Evolutionary conservation across 2,113 vertebrate species (phyloP).

Genomic region (Seriola aureovittata): DNA sequence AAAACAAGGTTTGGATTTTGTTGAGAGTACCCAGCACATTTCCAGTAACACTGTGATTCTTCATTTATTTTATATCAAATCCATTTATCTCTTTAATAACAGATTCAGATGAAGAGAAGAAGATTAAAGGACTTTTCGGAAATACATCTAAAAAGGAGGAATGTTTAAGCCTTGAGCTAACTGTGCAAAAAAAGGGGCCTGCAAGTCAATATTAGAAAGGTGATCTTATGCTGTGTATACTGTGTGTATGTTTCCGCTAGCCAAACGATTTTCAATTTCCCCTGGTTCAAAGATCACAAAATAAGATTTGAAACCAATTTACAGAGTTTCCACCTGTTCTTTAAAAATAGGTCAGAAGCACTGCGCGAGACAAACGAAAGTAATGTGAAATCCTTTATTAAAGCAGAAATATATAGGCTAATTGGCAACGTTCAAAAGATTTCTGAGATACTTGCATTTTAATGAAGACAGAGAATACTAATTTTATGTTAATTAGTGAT

Average conservation of each 20-base stretch:
- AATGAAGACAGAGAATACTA: constrained; percentile 48
- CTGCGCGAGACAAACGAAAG: constrained; percentile 16
- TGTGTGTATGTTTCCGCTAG: constrained; percentile 30
- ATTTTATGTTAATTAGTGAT: constrained; percentile 51
- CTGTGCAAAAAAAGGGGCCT: neutral
- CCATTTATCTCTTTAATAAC: constrained; percentile 36
- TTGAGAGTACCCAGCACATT: neutral
- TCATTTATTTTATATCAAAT: constrained; percentile 24
- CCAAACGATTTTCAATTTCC: constrained; percentile 56
- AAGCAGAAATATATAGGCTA: constrained; percentile 55
- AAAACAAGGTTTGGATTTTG: constrained; percentile 36
- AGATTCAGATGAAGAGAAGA: constrained; percentile 34
- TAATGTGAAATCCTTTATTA: constrained; percentile 42
- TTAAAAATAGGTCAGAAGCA: constrained; percentile 50
- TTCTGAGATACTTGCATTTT: constrained; percentile 37
- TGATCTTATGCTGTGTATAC: constrained; percentile 35
- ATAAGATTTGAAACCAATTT: constrained; percentile 64
- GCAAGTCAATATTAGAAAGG: constrained; percentile 31
- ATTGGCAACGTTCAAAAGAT: constrained; percentile 54
- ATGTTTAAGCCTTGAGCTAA: constrained; percentile 36
- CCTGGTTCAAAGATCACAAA: constrained; percentile 56
- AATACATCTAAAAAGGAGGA: constrained; percentile 5
- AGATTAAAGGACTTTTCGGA: constrained; percentile 23
- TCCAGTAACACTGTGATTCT: neutral
- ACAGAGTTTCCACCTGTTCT: constrained; percentile 47